Base-by-base conservation (phyloP, 2,888 invertebrate genomes). In the Meandrusa payeni region DNA sequence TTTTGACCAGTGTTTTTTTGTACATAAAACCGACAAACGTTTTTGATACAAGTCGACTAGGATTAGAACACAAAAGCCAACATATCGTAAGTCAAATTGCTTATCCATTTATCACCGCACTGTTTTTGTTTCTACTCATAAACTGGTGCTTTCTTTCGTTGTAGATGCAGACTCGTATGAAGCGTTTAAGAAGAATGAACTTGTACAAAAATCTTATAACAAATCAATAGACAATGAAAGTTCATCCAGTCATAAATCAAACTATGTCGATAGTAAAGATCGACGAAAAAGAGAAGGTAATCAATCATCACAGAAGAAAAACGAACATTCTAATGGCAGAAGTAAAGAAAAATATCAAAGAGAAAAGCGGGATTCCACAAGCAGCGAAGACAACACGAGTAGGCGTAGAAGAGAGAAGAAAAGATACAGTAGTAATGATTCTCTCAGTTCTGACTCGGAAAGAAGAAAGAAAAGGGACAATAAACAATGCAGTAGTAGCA, bases 101-200 rank as follows among this genome's bases (percentile, higher is more conserved):
- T n/a, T n/a, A n/a, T n/a, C n/a, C n/a, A n/a, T n/a, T n/a, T n/a
- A n/a, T n/a, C n/a, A n/a, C n/a, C n/a, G n/a, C n/a, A n/a, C n/a
- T n/a, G n/a, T n/a, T n/a, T n/a, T n/a, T n/a, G n/a, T n/a, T n/a
- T n/a, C n/a, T n/a, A n/a, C n/a, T n/a, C n/a, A n/a, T n/a, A n/a
- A n/a, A n/a, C n/a, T n/a, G n/a, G n/a, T n/a, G n/a, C n/a, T n/a
- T n/a, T n/a, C 42, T 38, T 41, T 54, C 41, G 24, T 57, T 70
- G 55, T 65, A 94, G 94, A 95, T 80, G 88, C 91, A 2, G 90
- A 89, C 19, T 92, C 92, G 52, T 95, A 90, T 65, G 92, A 94
- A 54, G 90, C 93, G 56, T 94, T 93, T 61, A 93, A 91, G 57
- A 89, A 70, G 52, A 87, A 74, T 32, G 83, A 89, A 58, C 62